A percentile compares a stretch with the other conserved stretches of the same genome.
phyloP scores from a whole-genome alignment of 2,113 vertebrate genomes.

The Vanacampus margaritifer region DNA sequence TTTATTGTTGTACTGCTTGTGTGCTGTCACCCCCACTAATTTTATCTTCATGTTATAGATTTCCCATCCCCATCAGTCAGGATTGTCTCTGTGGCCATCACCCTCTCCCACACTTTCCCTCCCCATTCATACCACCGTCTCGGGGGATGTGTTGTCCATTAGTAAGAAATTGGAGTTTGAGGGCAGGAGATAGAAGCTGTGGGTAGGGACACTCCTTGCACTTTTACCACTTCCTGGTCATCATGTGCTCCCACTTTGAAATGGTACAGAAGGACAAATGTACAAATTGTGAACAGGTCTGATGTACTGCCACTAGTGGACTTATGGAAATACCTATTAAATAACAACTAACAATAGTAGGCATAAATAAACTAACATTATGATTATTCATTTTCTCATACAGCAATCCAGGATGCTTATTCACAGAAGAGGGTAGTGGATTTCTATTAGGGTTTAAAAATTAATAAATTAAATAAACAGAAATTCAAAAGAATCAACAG shows the following conservation, averaged over 20 bases:
- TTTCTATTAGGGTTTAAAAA: too few relatives aligned
- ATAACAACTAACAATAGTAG: too few relatives aligned
- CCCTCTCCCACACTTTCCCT: constrained; percentile 1
- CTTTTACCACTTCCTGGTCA: constrained; percentile 38
- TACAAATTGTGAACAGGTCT: not conserved
- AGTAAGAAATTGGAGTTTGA: constrained; percentile 43
- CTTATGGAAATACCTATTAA: too few relatives aligned
- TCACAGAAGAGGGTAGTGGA: too few relatives aligned
- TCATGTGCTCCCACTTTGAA: constrained; percentile 10
- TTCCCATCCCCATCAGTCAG: constrained; percentile 38
- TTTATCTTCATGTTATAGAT: constrained; percentile 35
- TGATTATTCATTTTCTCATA: too few relatives aligned
- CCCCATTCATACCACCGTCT: constrained; percentile 18
- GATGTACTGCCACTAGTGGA: not conserved
- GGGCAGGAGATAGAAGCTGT: constrained; percentile 19
- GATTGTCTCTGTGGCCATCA: constrained; percentile 14
- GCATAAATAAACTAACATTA: too few relatives aligned
- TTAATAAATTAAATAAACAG: too few relatives aligned
- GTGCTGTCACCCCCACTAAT: constrained; percentile 16
- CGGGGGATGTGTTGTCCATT: constrained; percentile 68
- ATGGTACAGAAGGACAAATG: not conserved
- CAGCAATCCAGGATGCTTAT: too few relatives aligned
- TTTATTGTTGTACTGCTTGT: constrained; percentile 10
- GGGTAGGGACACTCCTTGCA: constrained; percentile 31
- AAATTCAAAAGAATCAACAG: too few relatives aligned